A percentile compares a stretch with the other conserved stretches of the same genome.
These are phyloP conservation scores for Zosterops lateralis DNA, from an alignment of 2,113 vertebrate species.

Conservation along the genomic window DNA sequence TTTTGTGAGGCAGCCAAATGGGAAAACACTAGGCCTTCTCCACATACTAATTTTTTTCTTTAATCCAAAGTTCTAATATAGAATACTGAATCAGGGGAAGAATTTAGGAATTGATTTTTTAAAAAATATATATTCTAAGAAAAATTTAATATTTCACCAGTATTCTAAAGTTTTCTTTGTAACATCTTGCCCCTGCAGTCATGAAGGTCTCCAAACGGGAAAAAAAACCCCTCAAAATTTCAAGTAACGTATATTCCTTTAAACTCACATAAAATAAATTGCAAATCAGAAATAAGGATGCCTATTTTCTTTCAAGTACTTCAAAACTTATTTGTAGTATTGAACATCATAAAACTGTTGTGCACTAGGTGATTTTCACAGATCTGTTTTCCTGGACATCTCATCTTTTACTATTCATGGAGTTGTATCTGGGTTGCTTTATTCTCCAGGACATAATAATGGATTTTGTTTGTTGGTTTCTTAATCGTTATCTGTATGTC, in stretches of 20 bases:
- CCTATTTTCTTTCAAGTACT: background rate
- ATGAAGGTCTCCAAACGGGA: background rate
- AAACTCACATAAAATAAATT: background rate
- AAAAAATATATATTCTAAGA: background rate
- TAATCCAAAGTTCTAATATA: background rate
- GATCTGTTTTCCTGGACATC: background rate
- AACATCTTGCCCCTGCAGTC: background rate
- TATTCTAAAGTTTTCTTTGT: background rate
- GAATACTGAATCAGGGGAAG: background rate
- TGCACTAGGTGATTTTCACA: background rate
- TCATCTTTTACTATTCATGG: background rate
- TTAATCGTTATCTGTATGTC: background rate
- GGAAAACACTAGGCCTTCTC: background rate
- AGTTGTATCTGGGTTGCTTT: background rate
- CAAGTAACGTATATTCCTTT: background rate
- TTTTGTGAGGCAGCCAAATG: background rate
- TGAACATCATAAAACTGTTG: background rate
- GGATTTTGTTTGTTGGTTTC: background rate
- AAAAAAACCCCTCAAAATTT: background rate
- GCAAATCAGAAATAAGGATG: background rate
- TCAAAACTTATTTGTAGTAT: background rate
- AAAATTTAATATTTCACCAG: background rate
- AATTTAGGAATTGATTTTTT: background rate
- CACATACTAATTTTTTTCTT: background rate
- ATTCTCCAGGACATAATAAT: background rate